Percentiles rank a stretch among this genome's conserved stretches.
phyloP scores from a whole-genome alignment of 2,113 vertebrate genomes.

The Gallinago media region DNA sequence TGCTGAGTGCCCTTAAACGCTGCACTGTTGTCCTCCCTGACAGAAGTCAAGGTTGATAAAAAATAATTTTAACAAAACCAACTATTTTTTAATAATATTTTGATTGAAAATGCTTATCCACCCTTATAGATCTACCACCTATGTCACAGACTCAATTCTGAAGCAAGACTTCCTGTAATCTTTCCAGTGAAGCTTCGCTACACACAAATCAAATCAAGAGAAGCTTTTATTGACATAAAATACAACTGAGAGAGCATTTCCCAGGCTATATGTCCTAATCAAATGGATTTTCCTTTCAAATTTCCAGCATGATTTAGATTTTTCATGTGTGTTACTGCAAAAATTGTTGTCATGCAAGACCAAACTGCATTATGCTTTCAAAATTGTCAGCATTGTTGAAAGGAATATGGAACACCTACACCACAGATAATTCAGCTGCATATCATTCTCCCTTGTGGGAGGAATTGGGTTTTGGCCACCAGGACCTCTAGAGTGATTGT shows the following conservation, averaged over 20 bases:
- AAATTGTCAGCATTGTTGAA: background rate
- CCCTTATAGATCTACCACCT: background rate
- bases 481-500: background rate
- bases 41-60: background rate
- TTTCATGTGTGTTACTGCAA: background rate
- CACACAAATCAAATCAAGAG: conserved; percentile 20
- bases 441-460: background rate
- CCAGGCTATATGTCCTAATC: background rate
- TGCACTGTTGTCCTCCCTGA: background rate
- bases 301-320: background rate
- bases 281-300: conserved; percentile 22
- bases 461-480: background rate
- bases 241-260: background rate
- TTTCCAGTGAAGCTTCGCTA: background rate
- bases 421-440: background rate
- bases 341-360: background rate
- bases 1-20: background rate
- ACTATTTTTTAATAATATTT: background rate
- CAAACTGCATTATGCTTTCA: background rate
- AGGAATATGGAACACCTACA: background rate
- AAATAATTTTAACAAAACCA: background rate
- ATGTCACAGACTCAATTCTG: background rate
- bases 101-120: background rate
- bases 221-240: background rate
- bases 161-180: background rate